phyloP scores from a whole-genome alignment of 2,797 vertebrate species.

The Octomys mimax region DNA sequence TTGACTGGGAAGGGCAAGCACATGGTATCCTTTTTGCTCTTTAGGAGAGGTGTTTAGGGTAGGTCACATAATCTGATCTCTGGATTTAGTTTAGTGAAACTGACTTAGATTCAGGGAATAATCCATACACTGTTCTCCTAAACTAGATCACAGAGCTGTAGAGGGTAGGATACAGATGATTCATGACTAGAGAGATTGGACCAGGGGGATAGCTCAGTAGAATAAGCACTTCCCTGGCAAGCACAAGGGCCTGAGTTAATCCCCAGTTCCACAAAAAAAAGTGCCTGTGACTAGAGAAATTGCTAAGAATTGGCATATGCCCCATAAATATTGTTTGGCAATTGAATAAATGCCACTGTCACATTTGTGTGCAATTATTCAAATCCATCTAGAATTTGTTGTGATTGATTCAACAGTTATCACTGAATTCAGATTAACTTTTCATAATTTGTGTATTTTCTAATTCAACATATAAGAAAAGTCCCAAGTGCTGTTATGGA shows the following conservation, averaged over 20 bases:
- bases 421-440: not conserved
- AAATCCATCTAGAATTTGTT: constrained; percentile 24
- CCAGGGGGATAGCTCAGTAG: no score
- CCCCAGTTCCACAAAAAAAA: no score
- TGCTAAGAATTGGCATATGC: not conserved
- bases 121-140: not conserved
- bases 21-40: not conserved
- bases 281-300: not conserved
- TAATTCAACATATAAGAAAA: constrained; percentile 34
- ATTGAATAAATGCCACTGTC: not conserved
- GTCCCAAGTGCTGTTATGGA: not conserved
- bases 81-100: not conserved
- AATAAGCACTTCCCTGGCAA: no score
- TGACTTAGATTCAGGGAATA: not conserved
- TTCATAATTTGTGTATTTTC: constrained; percentile 18
- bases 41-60: not conserved
- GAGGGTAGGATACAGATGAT: not conserved
- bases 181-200: not conserved
- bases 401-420: not conserved
- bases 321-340: not conserved
- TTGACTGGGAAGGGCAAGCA: not conserved
- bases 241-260: no score
- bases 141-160: not conserved
- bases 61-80: not conserved
- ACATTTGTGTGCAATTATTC: not conserved